These are phyloP conservation scores for Drosophila fuyamai DNA, from an alignment of 1,140 invertebrate genomes.

Conservation along the genomic window DNA sequence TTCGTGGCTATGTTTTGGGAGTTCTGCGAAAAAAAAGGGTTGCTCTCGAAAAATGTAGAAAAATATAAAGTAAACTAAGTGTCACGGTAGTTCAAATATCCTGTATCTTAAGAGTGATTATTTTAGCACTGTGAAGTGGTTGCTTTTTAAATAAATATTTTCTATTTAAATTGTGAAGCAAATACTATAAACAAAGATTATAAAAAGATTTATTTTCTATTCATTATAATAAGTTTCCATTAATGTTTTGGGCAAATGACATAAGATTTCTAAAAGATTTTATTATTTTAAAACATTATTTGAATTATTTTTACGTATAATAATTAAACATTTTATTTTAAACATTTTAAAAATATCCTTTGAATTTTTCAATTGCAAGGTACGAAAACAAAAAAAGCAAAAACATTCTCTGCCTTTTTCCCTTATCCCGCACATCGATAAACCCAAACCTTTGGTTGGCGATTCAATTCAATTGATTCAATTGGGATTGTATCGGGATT, in stretches of 20 bases:
- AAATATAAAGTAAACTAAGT: background rate
- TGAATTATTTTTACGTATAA: too few species aligned
- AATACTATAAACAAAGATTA: too few species aligned
- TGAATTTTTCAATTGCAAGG: background rate
- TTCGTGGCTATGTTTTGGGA: constrained; percentile 44
- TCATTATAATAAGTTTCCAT: too few species aligned
- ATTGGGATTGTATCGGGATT: constrained; percentile 79
- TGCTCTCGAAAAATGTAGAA: background rate
- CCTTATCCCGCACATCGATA: constrained; percentile 12
- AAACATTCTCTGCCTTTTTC: constrained; percentile 1
- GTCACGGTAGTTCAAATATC: background rate
- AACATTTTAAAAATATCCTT: too few species aligned
- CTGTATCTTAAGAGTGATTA: background rate
- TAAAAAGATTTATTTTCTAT: too few species aligned
- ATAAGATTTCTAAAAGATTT: too few species aligned
- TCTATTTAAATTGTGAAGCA: too few species aligned
- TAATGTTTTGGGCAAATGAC: too few species aligned
- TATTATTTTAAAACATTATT: too few species aligned
- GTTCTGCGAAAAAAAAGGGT: constrained; percentile 22
- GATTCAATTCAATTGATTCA: constrained; percentile 82
- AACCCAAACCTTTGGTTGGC: constrained; percentile 59
- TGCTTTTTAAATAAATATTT: too few species aligned
- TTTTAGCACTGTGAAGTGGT: too few species aligned
- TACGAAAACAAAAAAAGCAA: constrained; percentile 12
- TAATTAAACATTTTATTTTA: too few species aligned